Base-by-base conservation (phyloP, 2,888 invertebrate genomes). In the Apamea crenata region DNA sequence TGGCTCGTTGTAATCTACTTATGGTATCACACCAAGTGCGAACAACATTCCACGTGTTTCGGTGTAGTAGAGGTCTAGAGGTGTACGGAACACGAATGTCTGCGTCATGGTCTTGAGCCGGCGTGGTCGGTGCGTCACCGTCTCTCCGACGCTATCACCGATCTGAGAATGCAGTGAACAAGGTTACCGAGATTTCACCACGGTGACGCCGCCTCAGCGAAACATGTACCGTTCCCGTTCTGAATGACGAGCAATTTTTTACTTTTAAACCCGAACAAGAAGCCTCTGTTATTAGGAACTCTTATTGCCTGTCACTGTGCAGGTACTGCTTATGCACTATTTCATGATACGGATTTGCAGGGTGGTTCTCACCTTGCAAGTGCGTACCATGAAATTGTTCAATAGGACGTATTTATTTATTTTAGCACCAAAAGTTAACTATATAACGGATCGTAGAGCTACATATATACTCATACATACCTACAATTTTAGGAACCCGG, bases 121-220 rank as follows among this genome's bases (percentile, higher is more conserved):
- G 76, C 72, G 72, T 79, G 71, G 77, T 74, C 69, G 80, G 77
- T 86, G 89, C 86, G 86, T 88, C 83, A 89, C 68, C 40, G 77
- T 75, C 74, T 66, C 73, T 65, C n/a, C 74, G 75, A 67, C 71
- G 78, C 80, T 83, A 82, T 86, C 76, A 80, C 75, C 56, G 84
- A 85, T 86, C 85, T 75, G 81, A 85, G 87, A 90, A 85, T 87
- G 87, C 78, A 84, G 83, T 82, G 72, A 82, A 82, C 85, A 86
- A 86, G 89, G 84, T 84, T 87, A 80, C 84, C 67, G 74, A 81
- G 83, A 85, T 88, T 88, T 86, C 82, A 82, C 82, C 78, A 73
- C 72, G 56, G 63, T 82, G 76, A 74, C 73, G 77, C 76, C 66
- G 78, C 56, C 68, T 78, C 63, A 76, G 44, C 65, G 66, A 61